A percentile compares a stretch with the other conserved stretches of the same genome.
These are phyloP conservation scores for Polyergus mexicanus DNA, from an alignment of 1,140 invertebrate species.

Conservation along the genomic window DNA sequence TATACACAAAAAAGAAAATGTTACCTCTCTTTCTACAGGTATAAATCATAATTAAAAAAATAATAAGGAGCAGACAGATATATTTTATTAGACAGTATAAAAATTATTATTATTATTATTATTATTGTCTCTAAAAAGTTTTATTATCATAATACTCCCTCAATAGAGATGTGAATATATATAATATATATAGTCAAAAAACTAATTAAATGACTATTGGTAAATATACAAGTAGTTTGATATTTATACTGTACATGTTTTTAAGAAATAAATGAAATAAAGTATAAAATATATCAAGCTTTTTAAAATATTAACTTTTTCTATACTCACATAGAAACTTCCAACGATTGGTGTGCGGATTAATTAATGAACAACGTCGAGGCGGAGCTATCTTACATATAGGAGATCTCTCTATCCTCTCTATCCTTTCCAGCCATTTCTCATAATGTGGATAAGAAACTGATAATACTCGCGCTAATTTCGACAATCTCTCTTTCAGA, in stretches of 20 bases:
- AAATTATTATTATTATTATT: too few relatives aligned
- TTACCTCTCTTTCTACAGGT: too few relatives aligned
- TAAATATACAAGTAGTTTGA: background rate
- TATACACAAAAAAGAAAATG: too few relatives aligned
- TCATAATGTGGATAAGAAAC: slow-evolving; percentile 83
- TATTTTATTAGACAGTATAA: too few relatives aligned
- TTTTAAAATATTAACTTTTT: background rate
- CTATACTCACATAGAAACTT: slow-evolving; percentile 84
- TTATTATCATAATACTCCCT: background rate
- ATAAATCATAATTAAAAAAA: too few relatives aligned
- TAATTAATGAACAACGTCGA: slow-evolving; percentile 80
- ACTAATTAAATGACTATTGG: background rate
- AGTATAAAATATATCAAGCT: background rate
- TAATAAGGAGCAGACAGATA: too few relatives aligned
- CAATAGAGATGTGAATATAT: background rate
- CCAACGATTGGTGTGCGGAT: slow-evolving; percentile 83
- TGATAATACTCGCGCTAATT: slow-evolving; percentile 82
- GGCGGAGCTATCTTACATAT: slow-evolving; percentile 83
- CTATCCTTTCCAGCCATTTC: slow-evolving; percentile 81
- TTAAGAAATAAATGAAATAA: slow-evolving; percentile 12
- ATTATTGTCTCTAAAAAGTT: background rate
- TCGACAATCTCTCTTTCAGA: slow-evolving; percentile 82
- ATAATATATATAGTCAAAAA: background rate
- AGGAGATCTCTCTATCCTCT: slow-evolving; percentile 77
- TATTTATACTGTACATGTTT: background rate